Percentiles rank a stretch among this genome's conserved stretches.
Evolutionary conservation across 2,113 vertebrate genomes (phyloP).

Genomic region (Pseudopipra pipra): DNA sequence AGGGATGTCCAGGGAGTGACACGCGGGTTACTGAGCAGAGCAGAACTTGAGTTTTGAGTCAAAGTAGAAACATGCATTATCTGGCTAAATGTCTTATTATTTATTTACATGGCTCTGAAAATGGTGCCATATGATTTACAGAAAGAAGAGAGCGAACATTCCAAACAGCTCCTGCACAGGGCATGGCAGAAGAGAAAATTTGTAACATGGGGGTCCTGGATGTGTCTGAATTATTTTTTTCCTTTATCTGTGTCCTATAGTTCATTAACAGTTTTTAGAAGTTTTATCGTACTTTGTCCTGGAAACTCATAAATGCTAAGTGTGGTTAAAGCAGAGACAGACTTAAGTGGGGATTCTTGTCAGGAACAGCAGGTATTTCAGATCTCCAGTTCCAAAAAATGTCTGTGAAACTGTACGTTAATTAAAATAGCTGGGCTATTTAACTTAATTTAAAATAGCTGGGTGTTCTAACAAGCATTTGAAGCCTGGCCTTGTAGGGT

Average conservation of each 20-base stretch:
- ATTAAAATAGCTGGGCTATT: conserved; percentile 1
- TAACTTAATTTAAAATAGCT: conserved; percentile 6
- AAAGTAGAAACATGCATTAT: not conserved
- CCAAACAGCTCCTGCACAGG: not conserved
- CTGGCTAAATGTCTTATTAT: not conserved
- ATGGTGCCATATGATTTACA: not conserved
- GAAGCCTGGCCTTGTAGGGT: conserved; percentile 21
- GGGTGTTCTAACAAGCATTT: not conserved
- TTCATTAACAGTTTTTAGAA: not conserved
- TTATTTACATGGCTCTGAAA: conserved; percentile 15
- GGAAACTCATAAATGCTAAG: not conserved
- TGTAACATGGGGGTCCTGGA: not conserved
- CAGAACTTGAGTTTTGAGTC: not conserved
- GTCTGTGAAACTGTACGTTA: not conserved
- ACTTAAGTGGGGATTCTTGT: not conserved
- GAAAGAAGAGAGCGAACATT: not conserved
- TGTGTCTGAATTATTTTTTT: not conserved
- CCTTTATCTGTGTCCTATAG: not conserved
- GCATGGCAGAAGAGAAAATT: not conserved
- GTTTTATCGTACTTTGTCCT: not conserved
- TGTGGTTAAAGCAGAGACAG: not conserved
- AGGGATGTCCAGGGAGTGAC: not conserved
- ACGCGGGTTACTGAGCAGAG: not conserved
- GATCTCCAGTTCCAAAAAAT: not conserved
- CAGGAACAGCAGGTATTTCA: not conserved